Percentiles rank a stretch among this genome's conserved stretches.
These are phyloP conservation scores for Smithornis capensis DNA, from an alignment of 2,113 vertebrate species.

Conservation along the genomic window DNA sequence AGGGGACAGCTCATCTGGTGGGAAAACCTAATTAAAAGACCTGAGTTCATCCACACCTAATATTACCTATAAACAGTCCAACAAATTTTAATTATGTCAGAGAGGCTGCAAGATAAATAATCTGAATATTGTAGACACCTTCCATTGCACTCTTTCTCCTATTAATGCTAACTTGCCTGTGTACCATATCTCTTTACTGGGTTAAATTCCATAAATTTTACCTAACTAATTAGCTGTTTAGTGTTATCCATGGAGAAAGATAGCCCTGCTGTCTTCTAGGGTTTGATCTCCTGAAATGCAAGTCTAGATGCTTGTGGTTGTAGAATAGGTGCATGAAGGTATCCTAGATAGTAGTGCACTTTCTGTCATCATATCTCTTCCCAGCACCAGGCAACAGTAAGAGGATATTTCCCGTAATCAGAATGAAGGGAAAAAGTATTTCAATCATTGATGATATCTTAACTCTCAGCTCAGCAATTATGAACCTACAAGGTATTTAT, in stretches of 20 bases:
- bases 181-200: background rate
- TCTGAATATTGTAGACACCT: background rate
- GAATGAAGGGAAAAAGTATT: background rate
- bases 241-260: background rate
- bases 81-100: background rate
- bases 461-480: background rate
- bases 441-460: background rate
- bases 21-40: background rate
- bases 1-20: background rate
- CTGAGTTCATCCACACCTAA: background rate
- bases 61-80: background rate
- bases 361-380: background rate
- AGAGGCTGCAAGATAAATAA: background rate
- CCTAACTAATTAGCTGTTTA: background rate
- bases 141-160: background rate
- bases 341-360: background rate
- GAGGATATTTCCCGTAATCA: background rate
- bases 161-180: background rate
- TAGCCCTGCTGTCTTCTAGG: background rate
- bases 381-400: background rate
- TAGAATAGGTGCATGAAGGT: background rate
- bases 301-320: background rate
- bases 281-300: background rate
- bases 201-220: background rate
- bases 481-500: background rate